These are phyloP conservation scores for Zosterops borbonicus DNA, from an alignment of 2,113 vertebrate species.

Conservation along the genomic window DNA sequence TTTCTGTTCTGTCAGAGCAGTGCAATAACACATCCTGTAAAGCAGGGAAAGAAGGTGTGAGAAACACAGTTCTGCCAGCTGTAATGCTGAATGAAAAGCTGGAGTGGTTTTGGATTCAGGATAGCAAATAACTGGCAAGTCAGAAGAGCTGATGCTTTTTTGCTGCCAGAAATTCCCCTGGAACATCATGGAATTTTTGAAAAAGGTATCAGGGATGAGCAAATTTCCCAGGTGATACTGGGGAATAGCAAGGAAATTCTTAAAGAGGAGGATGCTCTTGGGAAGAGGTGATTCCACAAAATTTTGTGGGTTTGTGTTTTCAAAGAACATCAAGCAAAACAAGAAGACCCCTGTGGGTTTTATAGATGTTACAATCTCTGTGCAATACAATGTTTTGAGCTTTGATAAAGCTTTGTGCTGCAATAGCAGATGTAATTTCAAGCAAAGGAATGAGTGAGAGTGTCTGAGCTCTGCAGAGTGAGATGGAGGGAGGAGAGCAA, in stretches of 20 bases:
- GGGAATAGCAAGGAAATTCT: accelerated
- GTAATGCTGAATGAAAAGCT: background rate
- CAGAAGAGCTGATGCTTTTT: background rate
- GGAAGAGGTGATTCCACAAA: background rate
- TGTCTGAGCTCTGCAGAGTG: background rate
- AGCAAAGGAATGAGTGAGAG: background rate
- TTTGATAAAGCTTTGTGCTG: background rate
- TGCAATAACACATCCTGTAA: background rate
- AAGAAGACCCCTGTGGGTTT: accelerated
- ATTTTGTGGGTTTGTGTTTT: background rate
- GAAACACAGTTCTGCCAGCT: background rate
- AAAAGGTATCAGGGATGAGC: background rate
- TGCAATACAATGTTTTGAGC: background rate
- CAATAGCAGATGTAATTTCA: background rate
- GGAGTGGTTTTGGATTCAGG: background rate
- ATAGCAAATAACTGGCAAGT: background rate
- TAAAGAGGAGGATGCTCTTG: background rate
- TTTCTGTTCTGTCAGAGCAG: background rate
- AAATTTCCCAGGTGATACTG: background rate
- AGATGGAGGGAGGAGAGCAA: background rate
- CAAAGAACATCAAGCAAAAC: background rate
- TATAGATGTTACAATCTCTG: accelerated
- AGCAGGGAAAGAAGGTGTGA: background rate
- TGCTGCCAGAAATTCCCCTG: background rate
- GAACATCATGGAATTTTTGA: accelerated